Conservation (phyloP, 1,140 invertebrate species). For the Apis florea region DNA sequence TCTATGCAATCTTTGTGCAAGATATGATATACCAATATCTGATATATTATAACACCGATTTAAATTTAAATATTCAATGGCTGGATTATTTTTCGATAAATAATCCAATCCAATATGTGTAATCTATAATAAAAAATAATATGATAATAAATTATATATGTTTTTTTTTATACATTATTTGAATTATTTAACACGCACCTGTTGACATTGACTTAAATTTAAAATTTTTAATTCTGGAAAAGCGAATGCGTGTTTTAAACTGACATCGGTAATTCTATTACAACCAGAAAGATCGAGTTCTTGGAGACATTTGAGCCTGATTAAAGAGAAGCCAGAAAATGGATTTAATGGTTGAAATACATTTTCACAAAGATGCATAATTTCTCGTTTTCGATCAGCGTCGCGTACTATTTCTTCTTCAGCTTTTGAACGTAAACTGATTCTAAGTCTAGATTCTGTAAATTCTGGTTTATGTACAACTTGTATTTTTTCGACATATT, state of each 20-base stretch:
- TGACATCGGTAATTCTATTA: slow-evolving; percentile 86
- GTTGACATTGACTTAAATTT: slow-evolving; percentile 85
- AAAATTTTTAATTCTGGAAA: slow-evolving; percentile 83
- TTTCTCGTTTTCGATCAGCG: slow-evolving; percentile 83
- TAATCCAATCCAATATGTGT: slow-evolving; percentile 83
- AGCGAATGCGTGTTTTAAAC: slow-evolving; percentile 84
- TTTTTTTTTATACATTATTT: not conserved
- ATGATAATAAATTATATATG: not conserved
- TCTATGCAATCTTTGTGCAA: slow-evolving; percentile 82
- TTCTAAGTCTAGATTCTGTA: slow-evolving; percentile 72
- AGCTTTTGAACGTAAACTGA: slow-evolving; percentile 83
- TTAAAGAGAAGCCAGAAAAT: slow-evolving; percentile 80
- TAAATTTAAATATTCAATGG: slow-evolving; percentile 85
- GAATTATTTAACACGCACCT: slow-evolving; percentile 67
- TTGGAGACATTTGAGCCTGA: slow-evolving; percentile 81
- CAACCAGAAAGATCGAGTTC: slow-evolving; percentile 85
- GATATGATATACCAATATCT: slow-evolving; percentile 83
- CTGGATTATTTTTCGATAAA: slow-evolving; percentile 84
- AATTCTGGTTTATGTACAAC: slow-evolving; percentile 58
- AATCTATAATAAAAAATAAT: slow-evolving; percentile 72
- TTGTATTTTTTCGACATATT: slow-evolving; percentile 69
- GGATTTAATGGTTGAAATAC: slow-evolving; percentile 60
- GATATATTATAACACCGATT: slow-evolving; percentile 85
- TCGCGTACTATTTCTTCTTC: slow-evolving; percentile 85
- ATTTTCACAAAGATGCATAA: slow-evolving; percentile 83